Evolutionary conservation across 2,888 invertebrate species (phyloP), one percentile per base, ranked within the genome.

Genomic region (Tiliacea citrago): DNA sequence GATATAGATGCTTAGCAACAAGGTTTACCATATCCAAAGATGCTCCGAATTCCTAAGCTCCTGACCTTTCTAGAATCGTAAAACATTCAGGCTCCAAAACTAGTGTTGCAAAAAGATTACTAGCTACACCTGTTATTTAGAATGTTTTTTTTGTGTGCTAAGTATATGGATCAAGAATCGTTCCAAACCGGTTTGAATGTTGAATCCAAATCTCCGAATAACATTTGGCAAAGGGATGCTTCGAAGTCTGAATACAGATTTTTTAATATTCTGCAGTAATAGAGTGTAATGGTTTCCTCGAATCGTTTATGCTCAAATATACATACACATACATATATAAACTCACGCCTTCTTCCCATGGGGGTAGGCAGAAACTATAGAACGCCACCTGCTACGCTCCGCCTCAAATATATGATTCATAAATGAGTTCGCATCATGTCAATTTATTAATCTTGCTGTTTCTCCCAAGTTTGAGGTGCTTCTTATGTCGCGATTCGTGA

Each of bases 41-140:
- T 78, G 18, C 13, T 68, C 47, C 42, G 29, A 78, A 78, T 57
- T 42, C 70, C 61, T 53, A 42, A 63, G 60, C 77, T 47, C 21
- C 49, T 81, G 76, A 67, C 82, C 82, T 82, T 82, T 78, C 45
- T 68, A 53, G 63, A 82, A 9, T 82, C 55, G 29, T 57, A 55
- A 57, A 61, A 55, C 47, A 80, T 49, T 62, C 74, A 58, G 65
- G 21, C 57, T 71, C 21, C 45, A 78, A 75, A 76, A 73, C 24
- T 67, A 75, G 67, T 81, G 68, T 60, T 73, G 49, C 75, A 82
- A 79, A 69, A 68, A 75, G n/a, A 68, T 65, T 68, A 82, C 82
- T 76, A 81, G 82, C 73, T 81, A 84, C 85, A 82, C 82, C 82
- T 85, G 82, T 85, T 81, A 70, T 80, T 57, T 39, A 58, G 61